Conservation (phyloP, 2,888 invertebrate species). For the Hoplodrina ambigua region DNA sequence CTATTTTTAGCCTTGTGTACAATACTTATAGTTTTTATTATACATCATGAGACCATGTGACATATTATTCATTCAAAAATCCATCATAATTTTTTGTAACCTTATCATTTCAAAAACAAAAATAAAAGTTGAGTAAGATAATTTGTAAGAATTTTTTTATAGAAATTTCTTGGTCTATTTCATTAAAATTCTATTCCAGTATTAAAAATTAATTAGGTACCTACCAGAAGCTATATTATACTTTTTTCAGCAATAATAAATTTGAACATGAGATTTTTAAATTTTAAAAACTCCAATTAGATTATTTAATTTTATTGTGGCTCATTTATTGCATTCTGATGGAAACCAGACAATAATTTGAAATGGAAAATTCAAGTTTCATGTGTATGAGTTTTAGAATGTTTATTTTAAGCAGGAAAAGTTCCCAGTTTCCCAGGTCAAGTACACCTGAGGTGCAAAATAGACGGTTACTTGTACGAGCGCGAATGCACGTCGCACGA, state of each 20-base stretch:
- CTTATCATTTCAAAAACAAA: not conserved
- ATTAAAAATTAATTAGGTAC: not conserved
- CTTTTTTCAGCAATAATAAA: slow-evolving; percentile 7
- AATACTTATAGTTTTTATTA: not conserved
- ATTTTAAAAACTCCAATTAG: not conserved
- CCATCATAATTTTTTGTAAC: not conserved
- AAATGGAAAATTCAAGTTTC: slow-evolving; percentile 4
- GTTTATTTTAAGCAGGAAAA: slow-evolving; percentile 3
- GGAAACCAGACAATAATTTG: not conserved
- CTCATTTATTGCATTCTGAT: not conserved
- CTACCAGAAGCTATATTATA: not conserved
- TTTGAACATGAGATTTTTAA: slow-evolving; percentile 8
- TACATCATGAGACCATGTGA: not conserved
- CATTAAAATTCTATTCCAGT: not conserved
- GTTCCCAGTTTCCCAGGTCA: slow-evolving; percentile 32
- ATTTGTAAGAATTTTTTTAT: not conserved
- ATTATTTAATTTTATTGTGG: not conserved
- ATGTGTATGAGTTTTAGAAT: not conserved
- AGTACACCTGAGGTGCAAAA: slow-evolving; percentile 35
- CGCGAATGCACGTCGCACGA: slow-evolving; percentile 34
- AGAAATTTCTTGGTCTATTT: not conserved
- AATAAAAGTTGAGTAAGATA: not conserved
- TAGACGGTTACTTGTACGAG: slow-evolving; percentile 15
- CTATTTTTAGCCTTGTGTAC: not conserved
- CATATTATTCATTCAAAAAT: not conserved